Base-by-base conservation (phyloP, 2,888 invertebrate species). In the Tiliacea citrago region DNA sequence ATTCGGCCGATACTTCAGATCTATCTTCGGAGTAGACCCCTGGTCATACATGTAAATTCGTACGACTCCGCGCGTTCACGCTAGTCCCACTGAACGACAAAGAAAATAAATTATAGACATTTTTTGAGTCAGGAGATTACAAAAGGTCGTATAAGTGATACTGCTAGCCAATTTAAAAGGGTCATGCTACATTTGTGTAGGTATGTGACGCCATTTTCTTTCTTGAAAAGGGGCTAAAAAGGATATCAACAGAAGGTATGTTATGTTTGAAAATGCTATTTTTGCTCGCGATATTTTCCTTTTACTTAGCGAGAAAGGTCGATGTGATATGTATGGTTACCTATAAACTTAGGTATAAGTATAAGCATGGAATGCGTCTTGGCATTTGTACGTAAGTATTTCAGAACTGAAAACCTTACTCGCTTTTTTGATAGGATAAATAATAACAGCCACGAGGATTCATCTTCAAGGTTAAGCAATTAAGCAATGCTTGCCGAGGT, bases 81-180 rank as follows among this genome's bases (percentile, higher is more conserved):
- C n/a, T 16, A 6, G n/a, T n/a, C 10, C 13, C 21, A 47, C 8
- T 60, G 62, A 74, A 81, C 73, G 72, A 65, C 79, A 83, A 76
- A 73, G 68, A 70, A 79, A 85, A 83, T 81, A 83, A 75, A 88
- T 83, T 81, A 82, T 73, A 80, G 47, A 71, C 66, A 73, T 77
- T 77, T 77, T 84, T 82, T 78, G 73, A 80, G 66, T 80, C 81
- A 45, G 35, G 63, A 76, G 63, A 88, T 83, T 75, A 79, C 73
- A 81, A 79, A 81, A 67, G 66, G 55, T 63, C 63, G 62, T 73
- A 58, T 72, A 77, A 69, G 74, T 72, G 72, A 77, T 58, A 69
- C 63, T 65, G 67, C 68, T 55, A 62, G 70, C 69, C 83, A 87
- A 85, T 87, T 81, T 83, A 74, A 51, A 53, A 81, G 76, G 81